These are phyloP conservation scores for Drosophila littoralis DNA, from an alignment of 1,140 invertebrate genomes.

Conservation along the genomic window DNA sequence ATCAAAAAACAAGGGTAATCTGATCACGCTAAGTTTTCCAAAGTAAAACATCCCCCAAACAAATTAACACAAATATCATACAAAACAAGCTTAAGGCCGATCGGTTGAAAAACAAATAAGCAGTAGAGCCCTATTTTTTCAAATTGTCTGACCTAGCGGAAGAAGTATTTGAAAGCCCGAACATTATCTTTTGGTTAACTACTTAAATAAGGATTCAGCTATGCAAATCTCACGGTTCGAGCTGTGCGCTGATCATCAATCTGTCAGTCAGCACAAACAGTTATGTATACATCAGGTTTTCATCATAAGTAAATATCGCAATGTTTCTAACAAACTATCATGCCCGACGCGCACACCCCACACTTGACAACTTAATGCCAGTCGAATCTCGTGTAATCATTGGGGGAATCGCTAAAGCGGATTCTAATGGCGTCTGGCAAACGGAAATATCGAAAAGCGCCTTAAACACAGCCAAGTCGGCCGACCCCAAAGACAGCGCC, in stretches of 20 bases:
- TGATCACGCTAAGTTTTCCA: too few species aligned
- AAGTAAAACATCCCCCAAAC: too few species aligned
- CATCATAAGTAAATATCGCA: not conserved
- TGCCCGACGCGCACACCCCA: conserved; percentile 21
- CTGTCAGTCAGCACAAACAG: not conserved
- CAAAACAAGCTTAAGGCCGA: too few species aligned
- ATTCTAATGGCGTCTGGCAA: conserved; percentile 64
- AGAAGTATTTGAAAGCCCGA: not conserved
- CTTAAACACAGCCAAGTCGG: conserved; percentile 41
- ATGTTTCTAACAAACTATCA: conserved; percentile 3
- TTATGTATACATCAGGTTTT: not conserved
- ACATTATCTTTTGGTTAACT: not conserved
- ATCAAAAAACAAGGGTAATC: too few species aligned
- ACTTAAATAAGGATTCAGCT: not conserved
- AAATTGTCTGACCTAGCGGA: too few species aligned
- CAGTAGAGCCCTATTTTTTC: too few species aligned
- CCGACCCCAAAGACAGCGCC: conserved; percentile 3
- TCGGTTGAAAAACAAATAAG: too few species aligned
- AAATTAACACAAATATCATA: too few species aligned
- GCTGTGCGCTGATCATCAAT: not conserved
- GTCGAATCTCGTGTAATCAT: conserved; percentile 59
- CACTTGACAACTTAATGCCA: conserved; percentile 54
- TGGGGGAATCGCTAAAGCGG: conserved; percentile 72
- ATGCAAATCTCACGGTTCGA: too few species aligned
- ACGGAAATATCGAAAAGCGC: conserved; percentile 70